Evolutionary conservation across 1,140 invertebrate species (phyloP).

Genomic region (Mamestra configurata): DNA sequence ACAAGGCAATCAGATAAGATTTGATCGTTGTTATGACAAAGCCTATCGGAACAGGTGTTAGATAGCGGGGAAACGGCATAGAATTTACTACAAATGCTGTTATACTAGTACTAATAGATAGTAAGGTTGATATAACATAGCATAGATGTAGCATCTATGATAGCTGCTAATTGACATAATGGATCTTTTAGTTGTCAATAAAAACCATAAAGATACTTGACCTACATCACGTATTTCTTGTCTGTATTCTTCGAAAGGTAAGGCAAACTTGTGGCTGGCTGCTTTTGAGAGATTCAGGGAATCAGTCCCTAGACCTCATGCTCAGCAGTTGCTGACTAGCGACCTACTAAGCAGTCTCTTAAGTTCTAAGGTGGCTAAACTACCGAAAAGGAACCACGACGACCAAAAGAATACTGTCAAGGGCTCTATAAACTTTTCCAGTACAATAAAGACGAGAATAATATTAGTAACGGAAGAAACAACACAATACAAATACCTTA

Average conservation of each 20-base stretch:
- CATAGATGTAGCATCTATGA: not conserved
- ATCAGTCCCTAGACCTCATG: too few relatives aligned
- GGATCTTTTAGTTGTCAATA: too few relatives aligned
- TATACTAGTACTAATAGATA: too few relatives aligned
- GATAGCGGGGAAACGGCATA: not conserved
- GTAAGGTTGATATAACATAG: not conserved
- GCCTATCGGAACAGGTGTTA: not conserved
- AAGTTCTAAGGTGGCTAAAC: too few relatives aligned
- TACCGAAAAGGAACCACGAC: not conserved
- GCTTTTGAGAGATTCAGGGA: too few relatives aligned
- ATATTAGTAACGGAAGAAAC: not conserved
- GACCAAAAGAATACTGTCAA: not conserved
- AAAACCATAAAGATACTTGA: not conserved
- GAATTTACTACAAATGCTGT: not conserved
- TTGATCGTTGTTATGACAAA: not conserved
- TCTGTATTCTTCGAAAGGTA: too few relatives aligned
- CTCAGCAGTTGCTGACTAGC: too few relatives aligned
- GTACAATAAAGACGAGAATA: not conserved
- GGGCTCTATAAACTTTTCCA: not conserved
- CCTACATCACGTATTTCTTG: not conserved
- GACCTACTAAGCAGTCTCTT: too few relatives aligned
- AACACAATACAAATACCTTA: conserved; percentile 10
- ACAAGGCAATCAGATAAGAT: conserved; percentile 28
- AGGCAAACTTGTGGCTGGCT: too few relatives aligned
- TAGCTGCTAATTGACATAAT: not conserved